Conservation (phyloP, 2,113 vertebrate genomes). For the Istiophorus platypterus region DNA sequence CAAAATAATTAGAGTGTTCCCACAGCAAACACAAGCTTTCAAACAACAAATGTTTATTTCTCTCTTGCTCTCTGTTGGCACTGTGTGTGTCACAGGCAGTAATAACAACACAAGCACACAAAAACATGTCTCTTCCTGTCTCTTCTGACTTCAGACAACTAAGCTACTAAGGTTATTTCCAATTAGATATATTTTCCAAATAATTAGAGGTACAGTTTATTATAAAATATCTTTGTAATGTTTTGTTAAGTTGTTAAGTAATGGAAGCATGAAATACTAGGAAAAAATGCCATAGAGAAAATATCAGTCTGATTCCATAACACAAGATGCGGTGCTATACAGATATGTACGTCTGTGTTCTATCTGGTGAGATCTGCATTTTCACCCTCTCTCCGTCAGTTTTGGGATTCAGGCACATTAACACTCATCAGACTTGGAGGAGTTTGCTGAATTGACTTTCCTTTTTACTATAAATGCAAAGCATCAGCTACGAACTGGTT, state of each 20-base stretch:
- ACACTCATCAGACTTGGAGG: slow-evolving; percentile 65
- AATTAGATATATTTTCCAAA: slow-evolving; percentile 23
- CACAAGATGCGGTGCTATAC: not conserved
- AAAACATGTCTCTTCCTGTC: slow-evolving; percentile 33
- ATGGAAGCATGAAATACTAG: not conserved
- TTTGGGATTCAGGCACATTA: slow-evolving; percentile 42
- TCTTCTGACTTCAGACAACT: slow-evolving; percentile 41
- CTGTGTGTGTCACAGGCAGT: slow-evolving; percentile 47
- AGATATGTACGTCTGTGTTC: not conserved
- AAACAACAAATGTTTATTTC: slow-evolving; percentile 57
- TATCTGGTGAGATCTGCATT: slow-evolving; percentile 14
- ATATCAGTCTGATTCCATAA: not conserved
- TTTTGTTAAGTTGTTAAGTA: not conserved
- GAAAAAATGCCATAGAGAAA: not conserved
- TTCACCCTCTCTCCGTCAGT: slow-evolving; percentile 22
- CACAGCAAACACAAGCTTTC: slow-evolving; percentile 62
- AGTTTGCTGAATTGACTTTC: slow-evolving; percentile 62
- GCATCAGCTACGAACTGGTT: slow-evolving; percentile 42
- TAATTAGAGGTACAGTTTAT: slow-evolving; percentile 26
- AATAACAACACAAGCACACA: slow-evolving; percentile 48
- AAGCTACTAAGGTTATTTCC: slow-evolving; percentile 36
- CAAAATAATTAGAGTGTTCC: slow-evolving; percentile 68
- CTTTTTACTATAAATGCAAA: slow-evolving; percentile 38
- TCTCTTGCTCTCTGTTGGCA: slow-evolving; percentile 47
- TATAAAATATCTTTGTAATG: too few relatives aligned